Evolutionary conservation across 2,797 vertebrate species (phyloP), one percentile per base, ranked within the genome.

Genomic region (Acanthornis magna): DNA sequence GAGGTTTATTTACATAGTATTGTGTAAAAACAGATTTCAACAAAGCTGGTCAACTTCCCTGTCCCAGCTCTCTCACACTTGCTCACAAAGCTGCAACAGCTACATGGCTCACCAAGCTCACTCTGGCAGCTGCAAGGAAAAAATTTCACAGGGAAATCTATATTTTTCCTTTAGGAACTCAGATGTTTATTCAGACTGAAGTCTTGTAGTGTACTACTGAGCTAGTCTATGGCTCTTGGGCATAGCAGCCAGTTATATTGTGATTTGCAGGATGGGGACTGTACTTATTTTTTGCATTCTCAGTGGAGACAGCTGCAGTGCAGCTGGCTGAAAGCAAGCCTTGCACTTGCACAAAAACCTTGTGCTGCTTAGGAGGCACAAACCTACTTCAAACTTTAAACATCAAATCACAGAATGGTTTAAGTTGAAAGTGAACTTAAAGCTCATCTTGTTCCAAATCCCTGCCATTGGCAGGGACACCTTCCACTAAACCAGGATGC

Each of bases 31-130:
- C 15, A 65, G 36, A 38, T 45, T 54, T 65, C 27, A 43, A 11
- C 11, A 6, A 58, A 20, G 65, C 6, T 27, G 7, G 11, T n/a
- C 9, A 68, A 9, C 23, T 15, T 71, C 11, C 7, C 9, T 16
- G 7, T n/a, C 30, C 19, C 36, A 42, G 48, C 38, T 53, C 45
- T 58, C 29, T 71, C 63, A 27, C 19, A 14, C 16, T 63, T 45
- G 12, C 16, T 67, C 20, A 12, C 4, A 7, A 48, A 34, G 43
- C 43, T 43, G 42, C 34, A 36, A 55, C 26, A 63, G 43, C 43
- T 71, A 23, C 9, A 16, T 29, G 43, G 17, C 30, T 72, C 1
- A 0, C 25, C 53, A 16, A 16, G 9, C 22, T 57, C 0, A 0
- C 36, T 36, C 27, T 51, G 26, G n/a, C 55, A 77, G n/a, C 26